Evolutionary conservation across 35 echinoderm and acorn worm species (phyloP).

Genomic region (Apostichopus californicus): DNA sequence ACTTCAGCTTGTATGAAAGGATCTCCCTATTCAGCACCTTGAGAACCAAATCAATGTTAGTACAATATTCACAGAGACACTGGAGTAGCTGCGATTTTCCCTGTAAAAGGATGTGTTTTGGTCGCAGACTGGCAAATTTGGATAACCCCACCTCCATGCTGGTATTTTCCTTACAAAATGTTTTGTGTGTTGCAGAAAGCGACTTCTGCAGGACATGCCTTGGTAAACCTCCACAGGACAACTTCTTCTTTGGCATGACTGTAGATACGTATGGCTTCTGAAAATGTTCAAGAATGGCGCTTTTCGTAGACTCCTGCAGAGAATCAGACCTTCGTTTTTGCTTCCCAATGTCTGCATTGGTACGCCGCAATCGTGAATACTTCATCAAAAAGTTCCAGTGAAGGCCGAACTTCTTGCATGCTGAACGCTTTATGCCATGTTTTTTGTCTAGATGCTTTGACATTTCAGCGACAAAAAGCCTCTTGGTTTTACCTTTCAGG

Average conservation of each 20-base stretch:
- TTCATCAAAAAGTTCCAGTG: constrained; percentile 7
- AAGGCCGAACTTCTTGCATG: neutral
- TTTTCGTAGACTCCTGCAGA: neutral
- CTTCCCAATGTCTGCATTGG: neutral
- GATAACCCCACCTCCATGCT: neutral
- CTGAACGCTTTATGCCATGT: neutral
- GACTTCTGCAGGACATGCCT: constrained; percentile 42
- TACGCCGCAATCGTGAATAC: neutral
- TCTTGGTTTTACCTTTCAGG: neutral
- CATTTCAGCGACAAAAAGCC: constrained; percentile 7
- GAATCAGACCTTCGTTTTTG: neutral
- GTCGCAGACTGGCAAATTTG: constrained; percentile 14
- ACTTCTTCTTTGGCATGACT: constrained; percentile 32
- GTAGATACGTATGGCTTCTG: constrained; percentile 29
- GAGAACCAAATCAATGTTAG: constrained; percentile 14
- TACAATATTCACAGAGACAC: constrained; percentile 23
- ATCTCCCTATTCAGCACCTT: neutral
- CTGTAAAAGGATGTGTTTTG: constrained; percentile 22
- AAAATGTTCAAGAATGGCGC: constrained; percentile 12
- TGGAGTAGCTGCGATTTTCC: constrained; percentile 26
- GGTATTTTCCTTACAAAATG: constrained; percentile 10
- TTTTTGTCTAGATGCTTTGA: constrained; percentile 23
- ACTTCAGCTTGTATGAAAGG: neutral
- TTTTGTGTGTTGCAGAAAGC: constrained; percentile 13
- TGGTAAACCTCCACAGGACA: neutral